Conservation (phyloP, 2,113 vertebrate species). For the Varanus salvator region DNA sequence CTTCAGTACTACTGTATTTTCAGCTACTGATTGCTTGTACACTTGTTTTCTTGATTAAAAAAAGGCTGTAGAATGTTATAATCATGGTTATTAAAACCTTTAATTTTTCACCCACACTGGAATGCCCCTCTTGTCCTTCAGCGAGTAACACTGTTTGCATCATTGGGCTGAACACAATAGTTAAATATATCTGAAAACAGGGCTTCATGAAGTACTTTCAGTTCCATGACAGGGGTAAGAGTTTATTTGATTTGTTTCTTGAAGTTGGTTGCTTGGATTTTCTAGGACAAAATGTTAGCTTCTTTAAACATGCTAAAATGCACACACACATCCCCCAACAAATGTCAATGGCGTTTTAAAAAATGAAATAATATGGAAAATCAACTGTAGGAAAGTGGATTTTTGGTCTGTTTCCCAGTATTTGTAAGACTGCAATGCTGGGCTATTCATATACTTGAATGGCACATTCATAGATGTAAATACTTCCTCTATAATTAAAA, state of each 20-base stretch:
- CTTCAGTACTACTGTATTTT: not conserved
- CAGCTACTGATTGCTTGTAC: not conserved
- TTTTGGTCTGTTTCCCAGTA: slow-evolving; percentile 2
- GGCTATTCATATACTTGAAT: slow-evolving; percentile 10
- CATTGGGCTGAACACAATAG: not conserved
- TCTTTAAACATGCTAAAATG: not conserved
- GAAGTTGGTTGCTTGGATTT: fast-evolving
- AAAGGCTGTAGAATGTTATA: not conserved
- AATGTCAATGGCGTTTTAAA: not conserved
- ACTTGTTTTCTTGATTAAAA: not conserved
- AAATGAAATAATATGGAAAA: not conserved
- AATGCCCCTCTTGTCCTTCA: not conserved
- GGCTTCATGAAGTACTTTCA: not conserved
- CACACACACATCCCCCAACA: not conserved
- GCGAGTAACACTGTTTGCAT: not conserved
- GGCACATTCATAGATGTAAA: slow-evolving; percentile 13
- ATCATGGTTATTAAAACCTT: not conserved
- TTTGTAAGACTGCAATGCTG: not conserved
- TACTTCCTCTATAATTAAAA: not conserved
- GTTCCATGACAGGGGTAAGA: not conserved
- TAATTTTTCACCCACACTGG: not conserved
- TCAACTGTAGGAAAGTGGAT: not conserved
- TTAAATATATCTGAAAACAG: not conserved
- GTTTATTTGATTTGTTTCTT: slow-evolving; percentile 13
- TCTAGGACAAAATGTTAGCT: not conserved